Conservation (phyloP, 2,888 invertebrate species). For the Lepas anatifera region DNA sequence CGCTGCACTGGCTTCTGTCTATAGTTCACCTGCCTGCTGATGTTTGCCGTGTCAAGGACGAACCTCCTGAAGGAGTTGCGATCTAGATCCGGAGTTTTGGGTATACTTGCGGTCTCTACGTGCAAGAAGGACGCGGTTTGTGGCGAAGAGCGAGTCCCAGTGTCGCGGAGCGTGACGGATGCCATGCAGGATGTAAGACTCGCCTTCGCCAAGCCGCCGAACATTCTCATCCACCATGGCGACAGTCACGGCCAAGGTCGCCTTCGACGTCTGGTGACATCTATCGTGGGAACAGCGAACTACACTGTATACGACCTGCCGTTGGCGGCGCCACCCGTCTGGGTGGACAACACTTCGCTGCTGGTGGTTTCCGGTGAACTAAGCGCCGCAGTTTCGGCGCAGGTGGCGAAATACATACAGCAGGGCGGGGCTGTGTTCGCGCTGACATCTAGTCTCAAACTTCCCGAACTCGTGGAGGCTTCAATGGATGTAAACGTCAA, state of each 20-base stretch:
- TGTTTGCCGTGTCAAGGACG: no score
- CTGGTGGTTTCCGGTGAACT: constrained; percentile 68
- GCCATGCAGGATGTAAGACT: no score
- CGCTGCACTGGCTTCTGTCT: no score
- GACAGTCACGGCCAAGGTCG: neutral
- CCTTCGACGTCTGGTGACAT: neutral
- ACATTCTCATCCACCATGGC: neutral
- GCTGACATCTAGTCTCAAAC: neutral
- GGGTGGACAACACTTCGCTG: constrained; percentile 54
- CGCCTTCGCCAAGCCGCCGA: neutral
- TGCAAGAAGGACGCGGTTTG: no score
- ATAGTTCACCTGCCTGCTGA: no score
- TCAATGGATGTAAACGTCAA: no score
- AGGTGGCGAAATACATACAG: neutral
- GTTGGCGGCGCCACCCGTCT: constrained; percentile 38
- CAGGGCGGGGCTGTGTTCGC: neutral
- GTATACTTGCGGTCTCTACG: no score
- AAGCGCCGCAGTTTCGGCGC: constrained; percentile 28
- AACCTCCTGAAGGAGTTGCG: no score
- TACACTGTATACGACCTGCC: constrained; percentile 39
- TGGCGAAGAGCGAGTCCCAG: no score
- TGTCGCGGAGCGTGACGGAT: no score
- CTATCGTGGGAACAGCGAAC: neutral
- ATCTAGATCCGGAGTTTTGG: no score
- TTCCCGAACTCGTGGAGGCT: neutral